A percentile compares a stretch with the other conserved stretches of the same genome.
Evolutionary conservation across 2,113 vertebrate genomes (phyloP).

Genomic region (Baryphthengus martii): DNA sequence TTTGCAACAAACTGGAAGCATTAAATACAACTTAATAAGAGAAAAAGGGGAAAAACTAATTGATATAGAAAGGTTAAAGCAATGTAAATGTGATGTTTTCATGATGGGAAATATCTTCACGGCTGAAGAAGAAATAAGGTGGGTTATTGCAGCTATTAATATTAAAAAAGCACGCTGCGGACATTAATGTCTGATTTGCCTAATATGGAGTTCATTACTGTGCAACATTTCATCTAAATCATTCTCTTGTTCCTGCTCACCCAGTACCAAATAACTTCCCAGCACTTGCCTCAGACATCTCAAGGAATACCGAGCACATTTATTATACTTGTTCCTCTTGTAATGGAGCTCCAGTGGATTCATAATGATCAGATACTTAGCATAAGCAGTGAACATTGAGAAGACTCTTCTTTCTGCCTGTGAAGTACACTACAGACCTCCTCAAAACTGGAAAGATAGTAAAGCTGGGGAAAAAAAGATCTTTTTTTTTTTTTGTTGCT

Average conservation of each 20-base stretch:
- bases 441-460: background rate
- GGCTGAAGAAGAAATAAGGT: background rate
- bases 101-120: background rate
- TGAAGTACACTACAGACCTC: background rate
- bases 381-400: background rate
- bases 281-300: background rate
- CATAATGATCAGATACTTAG: background rate
- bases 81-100: background rate
- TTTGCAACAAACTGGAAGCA: background rate
- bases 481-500: background rate
- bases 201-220: background rate
- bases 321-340: background rate
- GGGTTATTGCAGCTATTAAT: background rate
- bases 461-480: background rate
- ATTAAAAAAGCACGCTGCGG: slow-evolving; percentile 1
- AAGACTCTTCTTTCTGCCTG: background rate
- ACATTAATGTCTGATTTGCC: slow-evolving; percentile 26
- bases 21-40: background rate
- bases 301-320: background rate
- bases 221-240: background rate
- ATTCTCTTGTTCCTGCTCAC: background rate
- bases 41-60: background rate
- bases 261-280: background rate
- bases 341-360: background rate
- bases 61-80: background rate